Evolutionary conservation across 2,888 invertebrate genomes (phyloP).

Genomic region (Glyphotaelius pellucidus): DNA sequence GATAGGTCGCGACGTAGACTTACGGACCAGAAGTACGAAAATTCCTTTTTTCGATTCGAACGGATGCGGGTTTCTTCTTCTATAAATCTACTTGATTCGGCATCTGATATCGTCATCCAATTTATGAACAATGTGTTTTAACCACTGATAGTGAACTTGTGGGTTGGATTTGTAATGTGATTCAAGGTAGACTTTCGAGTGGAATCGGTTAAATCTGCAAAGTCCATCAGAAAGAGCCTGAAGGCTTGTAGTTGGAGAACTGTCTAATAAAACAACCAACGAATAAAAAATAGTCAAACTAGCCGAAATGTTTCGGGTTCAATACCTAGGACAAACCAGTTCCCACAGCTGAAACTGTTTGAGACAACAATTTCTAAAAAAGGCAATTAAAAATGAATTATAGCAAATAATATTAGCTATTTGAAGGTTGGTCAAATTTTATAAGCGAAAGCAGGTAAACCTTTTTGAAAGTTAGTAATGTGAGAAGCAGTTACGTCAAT

Average conservation of each 20-base stretch:
- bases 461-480: not conserved
- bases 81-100: no score
- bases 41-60: no score
- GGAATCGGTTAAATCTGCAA: not conserved
- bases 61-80: no score
- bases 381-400: constrained; percentile 2
- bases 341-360: not conserved
- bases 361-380: constrained; percentile 1
- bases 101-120: no score
- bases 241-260: not conserved
- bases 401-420: not conserved
- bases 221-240: not conserved
- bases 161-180: no score
- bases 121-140: no score
- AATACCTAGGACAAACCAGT: not conserved
- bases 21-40: not conserved
- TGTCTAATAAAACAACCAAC: not conserved
- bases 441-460: not conserved
- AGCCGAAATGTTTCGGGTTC: not conserved
- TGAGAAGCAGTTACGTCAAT: not conserved
- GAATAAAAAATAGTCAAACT: not conserved
- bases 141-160: no score
- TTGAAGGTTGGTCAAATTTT: not conserved
- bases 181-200: no score
- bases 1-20: not conserved